Evolutionary conservation across 2,888 invertebrate genomes (phyloP).

Genomic region (Neoaliturus tenellus): DNA sequence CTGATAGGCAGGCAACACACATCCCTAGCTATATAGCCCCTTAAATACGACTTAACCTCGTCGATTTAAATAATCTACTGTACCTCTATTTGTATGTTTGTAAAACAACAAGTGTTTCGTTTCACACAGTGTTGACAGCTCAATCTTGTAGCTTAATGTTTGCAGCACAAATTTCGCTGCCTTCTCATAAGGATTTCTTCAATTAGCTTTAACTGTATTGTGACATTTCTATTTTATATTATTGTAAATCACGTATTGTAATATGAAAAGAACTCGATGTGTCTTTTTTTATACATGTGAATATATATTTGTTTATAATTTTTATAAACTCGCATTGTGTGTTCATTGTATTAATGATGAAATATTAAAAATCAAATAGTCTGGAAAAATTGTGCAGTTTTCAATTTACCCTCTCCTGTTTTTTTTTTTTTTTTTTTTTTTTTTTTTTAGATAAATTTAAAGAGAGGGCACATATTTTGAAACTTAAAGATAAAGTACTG

Average conservation of each 20-base stretch:
- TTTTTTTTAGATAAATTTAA: too few species aligned
- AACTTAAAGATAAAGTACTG: too few species aligned
- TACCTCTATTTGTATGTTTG: too few species aligned
- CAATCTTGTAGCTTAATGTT: constrained; percentile 20
- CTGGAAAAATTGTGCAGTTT: too few species aligned
- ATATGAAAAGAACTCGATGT: constrained; percentile 39
- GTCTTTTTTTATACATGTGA: constrained; percentile 36
- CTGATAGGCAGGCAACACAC: too few species aligned
- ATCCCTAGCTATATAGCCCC: too few species aligned
- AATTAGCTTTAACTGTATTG: constrained; percentile 6
- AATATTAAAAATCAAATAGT: background rate
- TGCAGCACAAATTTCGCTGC: constrained; percentile 17
- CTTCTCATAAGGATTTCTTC: background rate
- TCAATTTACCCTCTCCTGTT: too few species aligned
- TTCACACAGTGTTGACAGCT: background rate
- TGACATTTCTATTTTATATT: constrained; percentile 3
- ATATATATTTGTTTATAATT: constrained; percentile 40
- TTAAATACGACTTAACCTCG: too few species aligned
- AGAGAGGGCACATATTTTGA: too few species aligned
- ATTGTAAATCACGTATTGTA: constrained; percentile 20
- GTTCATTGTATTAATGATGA: background rate
- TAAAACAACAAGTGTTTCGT: too few species aligned
- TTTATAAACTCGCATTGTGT: constrained; percentile 32
- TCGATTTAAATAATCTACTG: too few species aligned
- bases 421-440: too few species aligned